A percentile compares a stretch with the other conserved stretches of the same genome.
phyloP scores from a whole-genome alignment of 2,113 vertebrate genomes.

The Melanerpes aurifrons region DNA sequence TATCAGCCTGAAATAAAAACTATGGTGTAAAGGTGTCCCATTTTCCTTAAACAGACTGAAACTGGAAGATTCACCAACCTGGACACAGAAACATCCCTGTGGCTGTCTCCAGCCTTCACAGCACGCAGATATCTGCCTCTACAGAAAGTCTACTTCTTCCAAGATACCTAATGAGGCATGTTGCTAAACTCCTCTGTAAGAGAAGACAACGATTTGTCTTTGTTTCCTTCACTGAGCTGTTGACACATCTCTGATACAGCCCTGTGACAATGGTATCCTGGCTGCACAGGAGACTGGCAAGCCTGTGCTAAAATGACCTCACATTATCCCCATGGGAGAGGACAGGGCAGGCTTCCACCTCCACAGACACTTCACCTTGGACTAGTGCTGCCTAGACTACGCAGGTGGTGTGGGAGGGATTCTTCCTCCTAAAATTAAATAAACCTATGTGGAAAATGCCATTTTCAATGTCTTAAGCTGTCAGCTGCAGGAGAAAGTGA shows the following conservation, averaged over 20 bases:
- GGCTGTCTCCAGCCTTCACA: neutral
- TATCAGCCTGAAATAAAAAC: neutral
- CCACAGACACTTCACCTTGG: neutral
- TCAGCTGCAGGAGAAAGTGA: slow-evolving; percentile 60
- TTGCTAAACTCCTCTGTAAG: neutral
- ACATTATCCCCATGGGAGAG: neutral
- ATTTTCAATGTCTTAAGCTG: slow-evolving; percentile 66
- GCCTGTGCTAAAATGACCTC: neutral
- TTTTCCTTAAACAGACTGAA: neutral
- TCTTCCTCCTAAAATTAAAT: slow-evolving; percentile 50
- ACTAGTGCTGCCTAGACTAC: neutral
- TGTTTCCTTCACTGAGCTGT: neutral
- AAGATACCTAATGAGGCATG: neutral
- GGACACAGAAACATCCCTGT: neutral
- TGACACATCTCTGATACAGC: neutral
- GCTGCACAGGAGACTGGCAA: neutral
- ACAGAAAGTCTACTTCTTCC: neutral
- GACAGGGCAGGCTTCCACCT: neutral
- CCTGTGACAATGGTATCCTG: neutral
- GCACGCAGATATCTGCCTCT: neutral
- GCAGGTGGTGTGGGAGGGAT: neutral
- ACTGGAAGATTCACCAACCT: neutral
- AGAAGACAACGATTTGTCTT: neutral
- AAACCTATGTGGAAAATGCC: slow-evolving; percentile 48
- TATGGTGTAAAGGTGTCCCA: neutral